These are phyloP conservation scores for Sphyrna mokarran DNA, from an alignment of 2,113 vertebrate species.

Conservation along the genomic window DNA sequence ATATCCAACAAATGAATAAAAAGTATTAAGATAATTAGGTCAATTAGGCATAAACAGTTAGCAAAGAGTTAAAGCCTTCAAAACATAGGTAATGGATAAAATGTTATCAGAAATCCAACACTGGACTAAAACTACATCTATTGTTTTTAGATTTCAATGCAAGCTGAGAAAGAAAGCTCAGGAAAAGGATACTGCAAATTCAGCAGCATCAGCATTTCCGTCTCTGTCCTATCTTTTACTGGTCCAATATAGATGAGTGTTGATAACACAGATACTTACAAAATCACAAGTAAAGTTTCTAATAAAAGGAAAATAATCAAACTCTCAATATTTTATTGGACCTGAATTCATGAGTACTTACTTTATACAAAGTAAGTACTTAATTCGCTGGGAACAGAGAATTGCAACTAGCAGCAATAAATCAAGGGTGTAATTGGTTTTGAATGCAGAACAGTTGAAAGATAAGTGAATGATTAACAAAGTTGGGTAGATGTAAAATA, in stretches of 20 bases:
- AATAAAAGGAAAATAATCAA: neutral
- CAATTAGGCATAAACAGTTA: neutral
- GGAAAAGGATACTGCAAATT: constrained; percentile 15
- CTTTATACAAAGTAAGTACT: neutral
- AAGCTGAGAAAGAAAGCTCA: constrained; percentile 7
- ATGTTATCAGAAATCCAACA: neutral
- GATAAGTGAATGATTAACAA: neutral
- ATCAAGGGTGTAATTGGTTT: neutral
- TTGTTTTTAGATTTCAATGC: constrained; percentile 21
- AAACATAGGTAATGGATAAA: neutral
- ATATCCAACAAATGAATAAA: too few species aligned
- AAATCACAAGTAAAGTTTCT: neutral
- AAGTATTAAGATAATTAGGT: neutral
- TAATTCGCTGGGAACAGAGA: neutral
- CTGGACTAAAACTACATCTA: neutral
- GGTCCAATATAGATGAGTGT: neutral
- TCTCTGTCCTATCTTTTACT: constrained; percentile 24
- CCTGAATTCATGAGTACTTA: neutral
- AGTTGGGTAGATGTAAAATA: neutral
- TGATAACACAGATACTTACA: neutral
- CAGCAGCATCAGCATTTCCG: constrained; percentile 17
- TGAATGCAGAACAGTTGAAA: neutral
- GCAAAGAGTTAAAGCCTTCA: neutral
- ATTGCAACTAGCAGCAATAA: neutral
- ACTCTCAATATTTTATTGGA: neutral